These are phyloP conservation scores for Anneissia japonica DNA, from an alignment of 35 echinoderm and acorn worm species.

Conservation along the genomic window DNA sequence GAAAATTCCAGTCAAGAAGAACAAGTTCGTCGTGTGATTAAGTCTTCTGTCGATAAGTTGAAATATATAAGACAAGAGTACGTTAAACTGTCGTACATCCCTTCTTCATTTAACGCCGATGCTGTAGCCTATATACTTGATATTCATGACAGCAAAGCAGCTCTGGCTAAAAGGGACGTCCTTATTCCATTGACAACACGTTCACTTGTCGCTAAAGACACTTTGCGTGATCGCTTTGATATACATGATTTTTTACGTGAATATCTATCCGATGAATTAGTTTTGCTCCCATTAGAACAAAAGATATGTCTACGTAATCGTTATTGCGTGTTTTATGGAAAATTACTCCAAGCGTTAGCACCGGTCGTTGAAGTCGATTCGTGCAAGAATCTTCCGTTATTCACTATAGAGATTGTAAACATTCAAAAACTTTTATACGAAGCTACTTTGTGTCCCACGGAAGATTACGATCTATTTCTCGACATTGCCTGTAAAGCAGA, in stretches of 20 bases:
- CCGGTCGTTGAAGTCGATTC: neutral
- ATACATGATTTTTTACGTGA: constrained; percentile 11
- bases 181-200: constrained; percentile 7
- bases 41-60: neutral
- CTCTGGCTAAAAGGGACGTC: neutral
- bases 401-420: constrained; percentile 10
- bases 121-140: constrained; percentile 3
- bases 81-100: neutral
- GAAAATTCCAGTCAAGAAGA: neutral
- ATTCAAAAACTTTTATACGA: constrained; percentile 16
- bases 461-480: constrained; percentile 29
- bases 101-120: neutral
- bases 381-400: constrained; percentile 6
- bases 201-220: neutral
- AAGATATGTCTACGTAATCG: neutral
- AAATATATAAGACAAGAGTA: neutral
- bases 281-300: neutral
- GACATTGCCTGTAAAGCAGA: constrained; percentile 35
- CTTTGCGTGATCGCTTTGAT: neutral
- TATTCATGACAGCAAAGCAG: neutral
- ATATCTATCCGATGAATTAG: neutral
- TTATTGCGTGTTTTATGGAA: constrained; percentile 16
- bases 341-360: neutral
- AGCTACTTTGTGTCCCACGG: neutral
- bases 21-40: neutral